Conservation (phyloP, 2,888 invertebrate genomes). For the Nomada fabriciana region DNA sequence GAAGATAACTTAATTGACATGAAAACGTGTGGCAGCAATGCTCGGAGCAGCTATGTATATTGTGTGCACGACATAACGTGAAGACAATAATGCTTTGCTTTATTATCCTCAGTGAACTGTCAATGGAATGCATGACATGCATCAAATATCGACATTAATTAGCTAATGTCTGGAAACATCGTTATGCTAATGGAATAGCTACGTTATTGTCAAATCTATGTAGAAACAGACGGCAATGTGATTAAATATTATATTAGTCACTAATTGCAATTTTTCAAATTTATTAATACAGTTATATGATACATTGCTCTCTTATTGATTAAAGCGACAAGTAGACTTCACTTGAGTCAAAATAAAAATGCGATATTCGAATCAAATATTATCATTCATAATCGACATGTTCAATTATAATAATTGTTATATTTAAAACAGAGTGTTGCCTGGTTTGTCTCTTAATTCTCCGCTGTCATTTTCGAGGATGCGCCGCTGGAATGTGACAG, state of each 20-base stretch:
- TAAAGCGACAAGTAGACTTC: too few species aligned
- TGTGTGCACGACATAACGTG: not conserved
- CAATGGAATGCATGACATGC: not conserved
- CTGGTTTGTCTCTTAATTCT: too few species aligned
- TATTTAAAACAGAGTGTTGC: too few species aligned
- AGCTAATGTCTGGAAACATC: not conserved
- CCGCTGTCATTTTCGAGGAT: too few species aligned
- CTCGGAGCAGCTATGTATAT: not conserved
- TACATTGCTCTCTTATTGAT: too few species aligned
- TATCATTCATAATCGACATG: too few species aligned
- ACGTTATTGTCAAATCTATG: not conserved
- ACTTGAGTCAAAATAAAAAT: too few species aligned
- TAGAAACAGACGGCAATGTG: not conserved
- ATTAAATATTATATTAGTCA: not conserved
- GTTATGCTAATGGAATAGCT: not conserved
- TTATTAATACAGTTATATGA: not conserved
- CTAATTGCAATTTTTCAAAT: too few species aligned
- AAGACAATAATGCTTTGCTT: conserved; percentile 8
- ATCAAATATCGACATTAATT: not conserved
- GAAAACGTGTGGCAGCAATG: not conserved
- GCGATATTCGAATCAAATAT: too few species aligned
- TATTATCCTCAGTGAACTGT: not conserved
- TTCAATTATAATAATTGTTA: too few species aligned
- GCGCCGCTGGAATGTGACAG: too few species aligned
- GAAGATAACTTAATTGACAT: conserved; percentile 16